Conservation (phyloP, 2,113 vertebrate genomes). For the Chionodraco myersi region DNA sequence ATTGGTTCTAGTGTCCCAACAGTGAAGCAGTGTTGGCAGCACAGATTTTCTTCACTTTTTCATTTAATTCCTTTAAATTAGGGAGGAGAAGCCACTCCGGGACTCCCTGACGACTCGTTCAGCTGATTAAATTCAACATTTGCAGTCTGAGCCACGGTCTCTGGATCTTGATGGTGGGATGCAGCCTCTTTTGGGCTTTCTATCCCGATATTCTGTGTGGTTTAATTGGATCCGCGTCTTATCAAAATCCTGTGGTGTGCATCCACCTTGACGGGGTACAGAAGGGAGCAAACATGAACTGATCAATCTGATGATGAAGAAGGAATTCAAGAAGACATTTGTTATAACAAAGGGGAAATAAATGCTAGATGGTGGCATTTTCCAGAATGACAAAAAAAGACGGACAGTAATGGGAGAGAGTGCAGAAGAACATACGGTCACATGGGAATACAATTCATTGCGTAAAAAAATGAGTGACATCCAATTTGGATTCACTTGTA, state of each 20-base stretch:
- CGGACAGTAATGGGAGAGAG: neutral
- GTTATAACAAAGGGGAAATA: constrained; percentile 11
- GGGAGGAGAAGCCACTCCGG: neutral
- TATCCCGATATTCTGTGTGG: constrained; percentile 12
- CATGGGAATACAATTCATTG: neutral
- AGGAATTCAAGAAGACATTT: constrained; percentile 6
- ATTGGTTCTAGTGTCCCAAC: constrained; percentile 12
- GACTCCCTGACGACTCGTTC: constrained; percentile 29
- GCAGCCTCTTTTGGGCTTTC: constrained; percentile 28
- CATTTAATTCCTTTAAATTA: constrained; percentile 39
- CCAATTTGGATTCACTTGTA: neutral
- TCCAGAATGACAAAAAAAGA: neutral
- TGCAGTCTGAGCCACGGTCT: constrained; percentile 34
- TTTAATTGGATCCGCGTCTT: constrained; percentile 68
- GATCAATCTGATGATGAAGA: constrained; percentile 30
- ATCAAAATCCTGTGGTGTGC: constrained; percentile 44
- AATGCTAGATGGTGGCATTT: neutral
- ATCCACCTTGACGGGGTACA: constrained; percentile 18
- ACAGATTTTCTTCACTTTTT: constrained; percentile 29
- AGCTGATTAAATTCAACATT: constrained; percentile 56
- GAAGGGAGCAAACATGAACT: constrained; percentile 16
- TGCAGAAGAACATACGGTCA: neutral
- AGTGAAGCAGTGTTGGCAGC: neutral
- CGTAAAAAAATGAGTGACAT: neutral
- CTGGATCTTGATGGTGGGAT: constrained; percentile 25